Percentiles rank a stretch among this genome's conserved stretches.
phyloP scores from a whole-genome alignment of 2,888 invertebrate species.

The Tipula lateralis region DNA sequence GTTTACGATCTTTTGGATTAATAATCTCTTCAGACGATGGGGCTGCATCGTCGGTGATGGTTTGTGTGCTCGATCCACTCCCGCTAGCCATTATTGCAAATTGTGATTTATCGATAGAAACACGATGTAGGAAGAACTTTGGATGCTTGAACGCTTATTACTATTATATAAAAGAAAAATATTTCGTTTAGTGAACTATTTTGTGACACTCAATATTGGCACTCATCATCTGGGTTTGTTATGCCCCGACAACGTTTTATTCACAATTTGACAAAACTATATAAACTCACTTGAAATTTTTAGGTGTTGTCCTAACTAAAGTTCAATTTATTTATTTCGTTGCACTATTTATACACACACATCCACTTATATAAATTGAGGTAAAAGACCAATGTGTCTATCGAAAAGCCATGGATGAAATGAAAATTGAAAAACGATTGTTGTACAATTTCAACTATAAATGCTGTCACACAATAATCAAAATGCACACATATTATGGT shows the following conservation, averaged over 20 bases:
- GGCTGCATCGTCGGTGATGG: background rate
- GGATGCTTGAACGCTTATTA: no score
- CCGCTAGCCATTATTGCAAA: background rate
- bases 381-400: background rate
- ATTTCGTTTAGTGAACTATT: no score
- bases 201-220: no score
- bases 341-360: background rate
- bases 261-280: no score
- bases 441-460: background rate
- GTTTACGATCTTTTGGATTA: constrained; percentile 40
- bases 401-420: background rate
- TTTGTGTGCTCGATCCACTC: background rate
- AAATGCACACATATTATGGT: no score
- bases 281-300: no score
- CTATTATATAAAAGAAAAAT: no score
- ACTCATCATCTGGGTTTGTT: no score
- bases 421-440: background rate
- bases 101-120: background rate
- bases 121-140: no score
- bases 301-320: no score
- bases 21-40: background rate
- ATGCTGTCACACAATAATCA: background rate
- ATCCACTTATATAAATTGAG: background rate
- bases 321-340: no score
- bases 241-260: no score